Conservation (phyloP, 2,888 invertebrate genomes). For the Meandrusa payeni region DNA sequence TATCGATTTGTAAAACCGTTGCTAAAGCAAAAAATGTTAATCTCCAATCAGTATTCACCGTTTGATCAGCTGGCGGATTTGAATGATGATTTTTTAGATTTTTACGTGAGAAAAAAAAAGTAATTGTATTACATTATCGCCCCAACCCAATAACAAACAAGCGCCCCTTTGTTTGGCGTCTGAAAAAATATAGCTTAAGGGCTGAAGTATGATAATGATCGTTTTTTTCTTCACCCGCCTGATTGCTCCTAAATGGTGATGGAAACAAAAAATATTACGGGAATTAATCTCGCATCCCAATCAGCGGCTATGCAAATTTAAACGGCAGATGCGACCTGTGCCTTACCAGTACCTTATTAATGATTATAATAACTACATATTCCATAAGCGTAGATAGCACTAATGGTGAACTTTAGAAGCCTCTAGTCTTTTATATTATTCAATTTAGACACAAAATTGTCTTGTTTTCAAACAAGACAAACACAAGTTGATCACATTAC, state of each 20-base stretch:
- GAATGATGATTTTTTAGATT: slow-evolving; percentile 73
- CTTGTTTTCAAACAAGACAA: no score
- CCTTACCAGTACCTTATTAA: slow-evolving; percentile 50
- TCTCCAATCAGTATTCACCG: slow-evolving; percentile 60
- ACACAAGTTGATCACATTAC: no score
- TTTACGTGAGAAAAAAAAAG: slow-evolving; percentile 52
- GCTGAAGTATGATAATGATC: slow-evolving; percentile 78
- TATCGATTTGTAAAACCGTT: slow-evolving; percentile 5
- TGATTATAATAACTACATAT: slow-evolving; percentile 10
- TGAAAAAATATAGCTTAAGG: slow-evolving; percentile 79
- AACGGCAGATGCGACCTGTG: slow-evolving; percentile 68
- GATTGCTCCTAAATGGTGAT: slow-evolving; percentile 76
- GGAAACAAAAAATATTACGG: slow-evolving; percentile 76
- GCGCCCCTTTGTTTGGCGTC: slow-evolving; percentile 75
- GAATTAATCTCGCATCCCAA: slow-evolving; percentile 75
- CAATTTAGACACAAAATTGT: no score
- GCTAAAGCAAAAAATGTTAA: slow-evolving; percentile 36
- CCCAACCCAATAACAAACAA: slow-evolving; percentile 78
- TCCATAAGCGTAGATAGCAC: not conserved
- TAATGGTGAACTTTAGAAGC: no score
- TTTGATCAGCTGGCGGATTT: slow-evolving; percentile 76
- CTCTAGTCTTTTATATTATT: no score
- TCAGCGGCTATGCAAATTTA: slow-evolving; percentile 73
- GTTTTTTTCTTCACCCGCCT: slow-evolving; percentile 66
- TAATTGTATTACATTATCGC: slow-evolving; percentile 80